phyloP scores from a whole-genome alignment of 2,888 invertebrate genomes.

The Orchesellides sinensis region DNA sequence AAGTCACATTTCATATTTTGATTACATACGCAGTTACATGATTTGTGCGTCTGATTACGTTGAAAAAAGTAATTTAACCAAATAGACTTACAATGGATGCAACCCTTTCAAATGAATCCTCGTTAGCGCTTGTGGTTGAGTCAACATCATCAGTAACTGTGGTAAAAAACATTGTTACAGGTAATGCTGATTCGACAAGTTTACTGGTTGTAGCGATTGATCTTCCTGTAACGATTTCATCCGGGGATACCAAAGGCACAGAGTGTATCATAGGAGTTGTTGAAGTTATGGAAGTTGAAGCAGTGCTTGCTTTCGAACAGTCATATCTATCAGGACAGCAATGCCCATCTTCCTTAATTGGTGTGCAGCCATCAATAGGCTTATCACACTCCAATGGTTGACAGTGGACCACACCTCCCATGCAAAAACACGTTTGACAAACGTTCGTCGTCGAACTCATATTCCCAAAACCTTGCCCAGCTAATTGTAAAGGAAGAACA shows the following conservation, averaged over 20 bases:
- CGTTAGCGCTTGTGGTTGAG: slow-evolving; percentile 17
- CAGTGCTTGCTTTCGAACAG: slow-evolving; percentile 25
- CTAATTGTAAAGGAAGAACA: slow-evolving; percentile 77
- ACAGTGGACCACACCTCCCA: slow-evolving; percentile 85
- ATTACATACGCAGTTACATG: background rate
- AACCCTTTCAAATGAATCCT: slow-evolving; percentile 50
- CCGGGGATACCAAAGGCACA: too few species aligned
- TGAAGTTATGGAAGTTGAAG: background rate
- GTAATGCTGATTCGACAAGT: background rate
- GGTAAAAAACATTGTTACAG: background rate
- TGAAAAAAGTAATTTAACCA: too few species aligned
- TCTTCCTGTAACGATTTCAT: background rate
- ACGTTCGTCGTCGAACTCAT: slow-evolving; percentile 72
- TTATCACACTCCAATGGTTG: slow-evolving; percentile 87
- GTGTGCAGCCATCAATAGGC: slow-evolving; percentile 85
- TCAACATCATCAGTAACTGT: background rate
- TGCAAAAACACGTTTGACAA: slow-evolving; percentile 90
- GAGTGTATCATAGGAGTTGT: too few species aligned
- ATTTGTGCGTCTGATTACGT: background rate
- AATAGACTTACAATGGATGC: slow-evolving; percentile 25
- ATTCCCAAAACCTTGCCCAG: slow-evolving; percentile 23
- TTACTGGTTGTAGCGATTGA: background rate
- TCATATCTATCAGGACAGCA: slow-evolving; percentile 91
- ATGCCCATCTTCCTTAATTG: slow-evolving; percentile 86
- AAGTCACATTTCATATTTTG: too few species aligned